Conservation (phyloP, 2,888 invertebrate genomes). For the Cantharis nigra region DNA sequence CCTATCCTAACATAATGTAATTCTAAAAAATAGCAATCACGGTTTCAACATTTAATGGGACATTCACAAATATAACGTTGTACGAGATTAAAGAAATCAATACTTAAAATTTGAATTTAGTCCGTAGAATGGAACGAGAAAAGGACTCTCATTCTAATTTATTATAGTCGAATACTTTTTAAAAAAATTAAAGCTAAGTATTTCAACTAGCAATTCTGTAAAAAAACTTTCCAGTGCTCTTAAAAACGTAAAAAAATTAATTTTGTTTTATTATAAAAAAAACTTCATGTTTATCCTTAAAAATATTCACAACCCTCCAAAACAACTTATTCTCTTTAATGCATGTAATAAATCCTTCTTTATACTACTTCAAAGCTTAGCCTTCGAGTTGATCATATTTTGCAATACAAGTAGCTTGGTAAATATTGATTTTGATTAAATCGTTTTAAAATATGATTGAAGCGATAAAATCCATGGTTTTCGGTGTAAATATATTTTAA, state of each 20-base stretch:
- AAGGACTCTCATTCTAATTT: background rate
- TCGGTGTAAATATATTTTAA: background rate
- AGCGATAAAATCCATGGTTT: background rate
- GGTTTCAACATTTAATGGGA: background rate
- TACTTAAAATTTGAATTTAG: background rate
- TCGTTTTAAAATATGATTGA: background rate
- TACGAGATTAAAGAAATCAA: background rate
- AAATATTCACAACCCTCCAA: background rate
- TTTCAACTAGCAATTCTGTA: background rate
- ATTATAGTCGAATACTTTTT: background rate
- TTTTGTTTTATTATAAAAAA: background rate
- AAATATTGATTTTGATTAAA: background rate
- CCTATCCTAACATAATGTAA: background rate
- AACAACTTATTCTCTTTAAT: background rate
- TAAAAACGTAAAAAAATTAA: background rate
- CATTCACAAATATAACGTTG: background rate
- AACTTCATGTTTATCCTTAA: background rate
- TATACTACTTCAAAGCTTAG: background rate
- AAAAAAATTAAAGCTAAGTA: background rate
- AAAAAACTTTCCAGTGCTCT: background rate
- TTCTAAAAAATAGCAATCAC: background rate
- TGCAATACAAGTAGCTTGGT: background rate
- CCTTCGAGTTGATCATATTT: background rate
- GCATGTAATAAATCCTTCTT: background rate
- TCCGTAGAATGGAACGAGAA: background rate